Conservation (phyloP, 2,888 invertebrate species). For the Coelinius sp. region DNA sequence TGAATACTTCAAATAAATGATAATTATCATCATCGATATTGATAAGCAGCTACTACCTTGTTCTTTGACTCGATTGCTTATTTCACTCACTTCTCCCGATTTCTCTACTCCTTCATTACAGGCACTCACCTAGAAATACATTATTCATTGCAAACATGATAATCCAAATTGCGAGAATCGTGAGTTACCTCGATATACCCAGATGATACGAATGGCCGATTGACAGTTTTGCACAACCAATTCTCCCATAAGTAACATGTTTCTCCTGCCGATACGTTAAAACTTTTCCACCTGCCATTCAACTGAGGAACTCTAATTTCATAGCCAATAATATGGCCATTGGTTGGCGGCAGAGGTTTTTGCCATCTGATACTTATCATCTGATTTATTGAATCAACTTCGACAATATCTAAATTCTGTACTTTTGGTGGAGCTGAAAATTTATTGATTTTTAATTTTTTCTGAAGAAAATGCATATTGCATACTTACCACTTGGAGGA, state of each 20-base stretch:
- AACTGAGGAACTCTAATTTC: not conserved
- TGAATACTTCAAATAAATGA: not conserved
- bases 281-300: not conserved
- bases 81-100: not conserved
- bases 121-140: constrained; percentile 47
- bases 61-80: not conserved
- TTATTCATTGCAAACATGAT: not conserved
- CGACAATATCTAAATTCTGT: constrained; percentile 46
- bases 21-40: not conserved
- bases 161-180: not conserved
- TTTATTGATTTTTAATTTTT: not conserved
- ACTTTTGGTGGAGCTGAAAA: constrained; percentile 51
- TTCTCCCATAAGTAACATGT: constrained; percentile 46
- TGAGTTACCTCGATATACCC: constrained; percentile 7
- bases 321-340: constrained; percentile 52
- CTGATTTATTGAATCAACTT: constrained; percentile 41
- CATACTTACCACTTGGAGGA: constrained; percentile 49
- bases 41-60: constrained; percentile 15
- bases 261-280: not conserved
- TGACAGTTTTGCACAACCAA: constrained; percentile 44
- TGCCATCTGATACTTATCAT: constrained; percentile 50
- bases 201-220: not conserved
- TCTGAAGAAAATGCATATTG: not conserved
- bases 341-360: constrained; percentile 48
- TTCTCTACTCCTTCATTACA: constrained; percentile 48